phyloP scores from a whole-genome alignment of 2,888 invertebrate species.

The Abrostola tripartita region DNA sequence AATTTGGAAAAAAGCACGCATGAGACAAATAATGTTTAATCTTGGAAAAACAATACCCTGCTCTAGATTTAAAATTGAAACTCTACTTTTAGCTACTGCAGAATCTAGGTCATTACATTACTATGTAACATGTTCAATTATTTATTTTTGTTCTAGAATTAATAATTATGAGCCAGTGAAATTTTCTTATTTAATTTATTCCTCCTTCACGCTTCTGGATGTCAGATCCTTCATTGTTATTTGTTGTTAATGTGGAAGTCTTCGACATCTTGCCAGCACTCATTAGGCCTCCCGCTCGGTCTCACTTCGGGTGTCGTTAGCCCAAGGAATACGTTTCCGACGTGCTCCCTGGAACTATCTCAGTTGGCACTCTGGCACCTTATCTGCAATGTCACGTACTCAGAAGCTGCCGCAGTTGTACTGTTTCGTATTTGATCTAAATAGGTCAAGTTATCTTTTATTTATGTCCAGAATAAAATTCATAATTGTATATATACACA shows the following conservation, averaged over 20 bases:
- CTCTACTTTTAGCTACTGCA: too few species aligned
- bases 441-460: conserved; percentile 19
- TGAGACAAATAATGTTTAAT: too few species aligned
- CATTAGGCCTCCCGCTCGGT: conserved; percentile 20
- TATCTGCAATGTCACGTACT: conserved; percentile 34
- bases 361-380: conserved; percentile 10
- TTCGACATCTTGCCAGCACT: conserved; percentile 17
- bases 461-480: not conserved
- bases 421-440: conserved; percentile 13
- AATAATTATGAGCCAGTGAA: too few species aligned
- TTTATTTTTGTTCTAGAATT: too few species aligned
- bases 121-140: too few species aligned
- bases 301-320: conserved; percentile 32
- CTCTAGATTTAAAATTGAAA: too few species aligned
- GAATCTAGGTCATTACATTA: too few species aligned
- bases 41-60: too few species aligned
- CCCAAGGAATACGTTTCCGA: conserved; percentile 36
- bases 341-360: conserved; percentile 29
- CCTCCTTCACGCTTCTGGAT: too few species aligned
- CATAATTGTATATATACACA: too few species aligned
- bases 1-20: too few species aligned
- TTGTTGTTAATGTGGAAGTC: conserved; percentile 17
- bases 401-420: conserved; percentile 14
- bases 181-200: too few species aligned
- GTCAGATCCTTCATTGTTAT: conserved; percentile 6